A percentile compares a stretch with the other conserved stretches of the same genome.
Conservation (phyloP, 2,888 invertebrate species). For the Calameuta pallipes region DNA sequence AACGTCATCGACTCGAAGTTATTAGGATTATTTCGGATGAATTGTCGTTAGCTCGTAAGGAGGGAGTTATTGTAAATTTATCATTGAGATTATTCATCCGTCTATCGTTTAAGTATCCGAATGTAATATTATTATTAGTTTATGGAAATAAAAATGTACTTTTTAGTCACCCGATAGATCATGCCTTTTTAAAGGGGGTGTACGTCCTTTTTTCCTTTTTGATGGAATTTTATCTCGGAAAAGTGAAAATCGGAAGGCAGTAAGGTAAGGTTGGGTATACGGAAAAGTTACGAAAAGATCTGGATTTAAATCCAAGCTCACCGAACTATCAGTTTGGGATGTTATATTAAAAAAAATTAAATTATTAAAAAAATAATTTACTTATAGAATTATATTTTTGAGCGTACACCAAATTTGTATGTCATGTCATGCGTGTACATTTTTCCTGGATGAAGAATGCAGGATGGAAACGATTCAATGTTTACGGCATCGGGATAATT, state of each 20-base stretch:
- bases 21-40: neutral
- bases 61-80: neutral
- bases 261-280: too few relatives aligned
- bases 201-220: neutral
- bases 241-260: neutral
- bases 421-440: slow-evolving; percentile 64
- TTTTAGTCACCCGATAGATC: neutral
- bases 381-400: slow-evolving; percentile 32
- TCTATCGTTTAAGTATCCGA: neutral
- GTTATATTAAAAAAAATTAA: too few relatives aligned
- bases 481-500: slow-evolving; percentile 70
- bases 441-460: slow-evolving; percentile 63
- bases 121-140: neutral
- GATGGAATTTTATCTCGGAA: neutral
- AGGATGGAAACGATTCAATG: slow-evolving; percentile 61
- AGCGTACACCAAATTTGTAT: slow-evolving; percentile 62
- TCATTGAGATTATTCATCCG: neutral
- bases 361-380: slow-evolving; percentile 20
- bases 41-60: neutral
- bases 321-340: too few relatives aligned
- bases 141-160: neutral
- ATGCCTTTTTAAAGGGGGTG: neutral
- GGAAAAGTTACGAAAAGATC: too few relatives aligned
- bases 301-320: too few relatives aligned
- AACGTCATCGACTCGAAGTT: neutral